phyloP scores from a whole-genome alignment of 1,140 invertebrate species.

The Drosophila simulans region DNA sequence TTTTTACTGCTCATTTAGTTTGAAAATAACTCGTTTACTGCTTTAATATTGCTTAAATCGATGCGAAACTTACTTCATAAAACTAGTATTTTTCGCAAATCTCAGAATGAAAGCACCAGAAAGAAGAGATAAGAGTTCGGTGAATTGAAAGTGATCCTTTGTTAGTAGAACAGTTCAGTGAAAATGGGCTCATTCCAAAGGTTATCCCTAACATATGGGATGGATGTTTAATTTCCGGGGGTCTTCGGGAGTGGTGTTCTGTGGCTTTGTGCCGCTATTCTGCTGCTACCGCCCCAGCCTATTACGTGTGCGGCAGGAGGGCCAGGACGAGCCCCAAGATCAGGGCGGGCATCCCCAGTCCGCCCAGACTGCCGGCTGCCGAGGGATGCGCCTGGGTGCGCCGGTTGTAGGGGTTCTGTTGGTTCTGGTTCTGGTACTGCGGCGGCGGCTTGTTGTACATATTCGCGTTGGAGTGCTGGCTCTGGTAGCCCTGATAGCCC shows the following conservation, averaged over 20 bases:
- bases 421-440: conserved; percentile 80
- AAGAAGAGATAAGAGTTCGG: too few species aligned
- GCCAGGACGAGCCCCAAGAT: conserved; percentile 25
- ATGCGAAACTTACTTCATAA: neutral
- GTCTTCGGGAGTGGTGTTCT: neutral
- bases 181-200: conserved; percentile 2
- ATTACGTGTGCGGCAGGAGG: conserved; percentile 36
- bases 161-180: neutral
- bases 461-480: conserved; percentile 72
- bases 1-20: neutral
- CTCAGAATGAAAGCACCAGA: neutral
- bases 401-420: conserved; percentile 81
- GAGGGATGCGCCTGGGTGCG: conserved; percentile 80
- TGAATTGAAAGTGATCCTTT: neutral
- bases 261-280: neutral
- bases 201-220: neutral
- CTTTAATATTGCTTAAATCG: too few species aligned
- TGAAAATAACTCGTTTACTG: neutral
- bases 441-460: conserved; percentile 84
- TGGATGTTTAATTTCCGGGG: conserved; percentile 6
- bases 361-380: conserved; percentile 37
- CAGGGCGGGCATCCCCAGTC: conserved; percentile 16
- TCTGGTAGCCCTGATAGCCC: conserved; percentile 74
- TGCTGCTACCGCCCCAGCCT: conserved; percentile 20
- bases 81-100: too few species aligned